These are phyloP conservation scores for Brachionus sp. DNA, from an alignment of 1,140 invertebrate genomes.

Conservation along the genomic window DNA sequence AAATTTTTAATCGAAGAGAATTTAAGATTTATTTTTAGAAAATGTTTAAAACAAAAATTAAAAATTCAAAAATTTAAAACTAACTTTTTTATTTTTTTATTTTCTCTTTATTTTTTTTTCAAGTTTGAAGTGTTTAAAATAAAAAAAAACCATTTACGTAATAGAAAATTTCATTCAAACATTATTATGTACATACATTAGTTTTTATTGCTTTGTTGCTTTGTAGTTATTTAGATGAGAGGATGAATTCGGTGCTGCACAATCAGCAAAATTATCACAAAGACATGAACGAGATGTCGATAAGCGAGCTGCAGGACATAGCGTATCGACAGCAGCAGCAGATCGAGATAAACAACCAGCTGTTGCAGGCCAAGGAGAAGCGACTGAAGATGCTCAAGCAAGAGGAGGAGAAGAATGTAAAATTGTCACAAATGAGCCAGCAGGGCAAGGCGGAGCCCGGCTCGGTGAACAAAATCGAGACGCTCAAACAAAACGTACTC, in stretches of 20 bases:
- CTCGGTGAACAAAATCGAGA: background rate
- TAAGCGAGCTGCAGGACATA: slow-evolving; percentile 85
- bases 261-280: background rate
- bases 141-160: background rate
- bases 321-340: slow-evolving; percentile 88
- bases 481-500: slow-evolving; percentile 39
- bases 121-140: background rate
- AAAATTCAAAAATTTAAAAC: background rate
- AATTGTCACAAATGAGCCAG: background rate
- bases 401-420: slow-evolving; percentile 3
- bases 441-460: background rate
- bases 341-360: slow-evolving; percentile 85
- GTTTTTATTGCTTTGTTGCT: background rate
- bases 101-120: background rate
- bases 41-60: background rate
- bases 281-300: background rate
- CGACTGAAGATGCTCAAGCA: slow-evolving; percentile 67
- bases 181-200: background rate
- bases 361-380: slow-evolving; percentile 84
- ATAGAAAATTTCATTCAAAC: background rate
- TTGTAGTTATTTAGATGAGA: background rate
- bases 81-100: no score
- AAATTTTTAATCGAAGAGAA: background rate
- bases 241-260: background rate
- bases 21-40: background rate